phyloP scores from a whole-genome alignment of 2,113 vertebrate genomes.

The Etheostoma cragini region DNA sequence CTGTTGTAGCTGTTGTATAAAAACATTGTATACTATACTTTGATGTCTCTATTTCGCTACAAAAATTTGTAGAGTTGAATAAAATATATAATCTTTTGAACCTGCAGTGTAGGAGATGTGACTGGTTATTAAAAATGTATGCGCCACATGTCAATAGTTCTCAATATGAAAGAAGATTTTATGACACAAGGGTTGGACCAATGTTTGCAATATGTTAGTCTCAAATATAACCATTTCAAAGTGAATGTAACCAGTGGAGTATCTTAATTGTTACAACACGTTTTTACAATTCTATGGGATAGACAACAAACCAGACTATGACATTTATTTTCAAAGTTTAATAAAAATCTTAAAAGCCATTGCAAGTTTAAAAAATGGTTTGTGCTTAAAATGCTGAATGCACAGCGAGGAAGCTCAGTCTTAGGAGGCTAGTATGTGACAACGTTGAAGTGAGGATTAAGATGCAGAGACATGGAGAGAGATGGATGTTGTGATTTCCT shows the following conservation, averaged over 20 bases:
- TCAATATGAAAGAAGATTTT: not conserved
- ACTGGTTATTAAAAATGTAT: conserved; percentile 47
- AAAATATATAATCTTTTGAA: conserved; percentile 6
- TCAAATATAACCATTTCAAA: not conserved
- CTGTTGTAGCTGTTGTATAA: not conserved
- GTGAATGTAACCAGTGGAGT: not conserved
- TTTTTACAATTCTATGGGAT: not conserved
- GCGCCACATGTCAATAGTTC: not conserved
- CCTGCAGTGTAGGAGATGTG: conserved; percentile 14
- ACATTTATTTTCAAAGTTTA: no score
- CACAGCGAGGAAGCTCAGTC: not conserved
- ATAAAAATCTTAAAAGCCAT: no score
- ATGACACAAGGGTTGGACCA: not conserved
- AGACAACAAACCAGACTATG: not conserved
- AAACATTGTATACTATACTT: not conserved
- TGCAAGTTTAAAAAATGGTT: not conserved
- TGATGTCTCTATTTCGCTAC: not conserved
- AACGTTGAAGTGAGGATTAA: not conserved
- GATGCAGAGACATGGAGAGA: not conserved
- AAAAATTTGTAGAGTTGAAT: conserved; percentile 1
- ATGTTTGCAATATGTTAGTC: not conserved
- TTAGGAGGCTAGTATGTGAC: not conserved
- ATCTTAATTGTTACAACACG: not conserved
- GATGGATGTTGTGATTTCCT: not conserved
- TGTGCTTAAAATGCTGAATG: not conserved